phyloP scores from a whole-genome alignment of 2,888 invertebrate genomes.

The Hofmannophila pseudospretella region DNA sequence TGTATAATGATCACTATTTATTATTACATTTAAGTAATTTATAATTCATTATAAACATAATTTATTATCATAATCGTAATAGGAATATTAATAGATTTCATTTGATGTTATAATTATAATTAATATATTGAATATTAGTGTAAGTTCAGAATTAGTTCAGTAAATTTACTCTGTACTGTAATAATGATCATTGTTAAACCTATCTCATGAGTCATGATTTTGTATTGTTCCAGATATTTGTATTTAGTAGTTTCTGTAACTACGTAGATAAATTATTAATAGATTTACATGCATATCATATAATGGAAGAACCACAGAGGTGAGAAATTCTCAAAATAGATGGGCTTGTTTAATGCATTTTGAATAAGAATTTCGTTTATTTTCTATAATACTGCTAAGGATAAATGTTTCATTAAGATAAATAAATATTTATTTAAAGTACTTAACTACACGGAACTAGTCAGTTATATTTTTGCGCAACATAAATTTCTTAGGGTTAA shows the following conservation, averaged over 20 bases:
- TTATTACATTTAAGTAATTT: conserved; percentile 74
- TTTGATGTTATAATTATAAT: conserved; percentile 61
- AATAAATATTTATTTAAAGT: conserved; percentile 74
- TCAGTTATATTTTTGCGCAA: conserved; percentile 78
- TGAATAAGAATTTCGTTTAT: conserved; percentile 48
- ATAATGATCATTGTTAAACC: conserved; percentile 40
- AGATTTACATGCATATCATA: conserved; percentile 71
- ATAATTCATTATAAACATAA: conserved; percentile 67
- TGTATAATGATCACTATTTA: conserved; percentile 72
- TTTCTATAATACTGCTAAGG: conserved; percentile 59
- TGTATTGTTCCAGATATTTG: conserved; percentile 55
- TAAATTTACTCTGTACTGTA: conserved; percentile 59
- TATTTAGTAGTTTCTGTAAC: conserved; percentile 57
- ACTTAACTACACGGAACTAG: conserved; percentile 78
- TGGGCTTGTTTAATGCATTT: conserved; percentile 68
- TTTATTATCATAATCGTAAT: conserved; percentile 72
- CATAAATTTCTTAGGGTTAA: conserved; percentile 48
- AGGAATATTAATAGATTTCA: conserved; percentile 69
- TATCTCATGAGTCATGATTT: conserved; percentile 57
- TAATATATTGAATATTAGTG: conserved; percentile 68
- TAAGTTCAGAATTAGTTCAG: conserved; percentile 70
- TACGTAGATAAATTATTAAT: conserved; percentile 66
- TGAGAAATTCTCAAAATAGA: conserved; percentile 49
- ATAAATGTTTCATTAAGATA: conserved; percentile 72
- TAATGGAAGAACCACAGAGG: conserved; percentile 37